Evolutionary conservation across 2,797 vertebrate genomes (phyloP).

Genomic region (Gambelia wislizenii): DNA sequence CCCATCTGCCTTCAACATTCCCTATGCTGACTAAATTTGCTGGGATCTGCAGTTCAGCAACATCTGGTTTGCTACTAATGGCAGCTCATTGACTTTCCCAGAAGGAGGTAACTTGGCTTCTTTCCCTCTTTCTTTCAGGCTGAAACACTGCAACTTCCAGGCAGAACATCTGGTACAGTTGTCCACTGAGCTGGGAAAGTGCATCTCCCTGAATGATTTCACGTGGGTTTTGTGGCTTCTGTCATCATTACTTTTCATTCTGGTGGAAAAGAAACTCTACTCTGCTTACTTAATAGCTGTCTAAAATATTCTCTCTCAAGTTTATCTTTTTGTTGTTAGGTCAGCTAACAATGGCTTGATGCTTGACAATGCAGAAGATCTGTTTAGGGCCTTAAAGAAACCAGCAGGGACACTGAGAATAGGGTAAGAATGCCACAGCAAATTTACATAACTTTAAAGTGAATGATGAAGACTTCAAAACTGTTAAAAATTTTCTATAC

Average conservation of each 20-base stretch:
- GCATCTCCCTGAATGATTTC: constrained; percentile 73
- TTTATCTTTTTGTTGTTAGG: constrained; percentile 64
- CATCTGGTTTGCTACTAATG: background rate
- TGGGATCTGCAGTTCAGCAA: too few relatives aligned
- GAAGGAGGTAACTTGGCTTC: background rate
- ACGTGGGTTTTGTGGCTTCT: constrained; percentile 78
- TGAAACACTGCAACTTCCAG: constrained; percentile 78
- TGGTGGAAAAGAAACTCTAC: fast-evolving
- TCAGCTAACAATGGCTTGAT: constrained; percentile 72
- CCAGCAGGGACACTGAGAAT: constrained; percentile 62
- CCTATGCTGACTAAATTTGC: too few relatives aligned
- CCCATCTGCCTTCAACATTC: too few relatives aligned
- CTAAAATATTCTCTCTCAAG: background rate
- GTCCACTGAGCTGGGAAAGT: constrained; percentile 75
- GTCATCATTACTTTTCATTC: background rate
- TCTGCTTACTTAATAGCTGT: background rate
- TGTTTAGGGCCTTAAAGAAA: constrained; percentile 66
- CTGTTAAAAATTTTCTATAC: too few relatives aligned
- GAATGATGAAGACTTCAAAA: too few relatives aligned
- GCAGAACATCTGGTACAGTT: constrained; percentile 77
- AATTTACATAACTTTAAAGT: too few relatives aligned
- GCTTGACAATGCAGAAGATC: constrained; percentile 42
- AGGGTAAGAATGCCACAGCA: constrained; percentile 68
- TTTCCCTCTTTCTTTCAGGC: constrained; percentile 70
- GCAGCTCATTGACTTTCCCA: background rate